Percentiles rank a stretch among this genome's conserved stretches.
phyloP scores from a whole-genome alignment of 2,888 invertebrate genomes.

The Brachynemurus nebulosus region DNA sequence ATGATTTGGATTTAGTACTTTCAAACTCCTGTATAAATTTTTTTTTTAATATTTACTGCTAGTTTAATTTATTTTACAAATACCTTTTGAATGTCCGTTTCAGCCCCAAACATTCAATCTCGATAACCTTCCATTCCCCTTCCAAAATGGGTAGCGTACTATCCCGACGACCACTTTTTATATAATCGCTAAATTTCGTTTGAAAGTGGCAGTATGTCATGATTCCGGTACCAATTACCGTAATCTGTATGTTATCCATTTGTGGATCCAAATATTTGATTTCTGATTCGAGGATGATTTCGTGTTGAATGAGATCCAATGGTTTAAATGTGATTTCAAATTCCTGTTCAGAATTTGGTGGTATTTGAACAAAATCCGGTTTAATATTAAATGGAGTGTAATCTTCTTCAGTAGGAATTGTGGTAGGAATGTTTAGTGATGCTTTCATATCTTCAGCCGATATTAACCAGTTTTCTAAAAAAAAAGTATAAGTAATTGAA shows the following conservation, averaged over 20 bases:
- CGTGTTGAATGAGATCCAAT: conserved; percentile 37
- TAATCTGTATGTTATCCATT: conserved; percentile 23
- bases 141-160: conserved; percentile 30
- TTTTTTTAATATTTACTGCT: too few species aligned
- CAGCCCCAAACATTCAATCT: conserved; percentile 52
- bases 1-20: conserved; percentile 2
- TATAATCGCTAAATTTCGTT: conserved; percentile 48
- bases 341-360: conserved; percentile 29
- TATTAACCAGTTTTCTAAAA: neutral
- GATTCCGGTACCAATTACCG: conserved; percentile 42
- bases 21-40: too few species aligned
- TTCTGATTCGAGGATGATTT: conserved; percentile 38
- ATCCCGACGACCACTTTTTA: conserved; percentile 35
- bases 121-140: conserved; percentile 40
- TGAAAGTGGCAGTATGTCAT: conserved; percentile 59
- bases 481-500: conserved; percentile 10
- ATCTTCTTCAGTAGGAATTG: conserved; percentile 4
- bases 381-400: conserved; percentile 37
- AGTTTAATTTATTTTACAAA: too few species aligned
- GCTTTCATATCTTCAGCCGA: neutral
- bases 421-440: neutral
- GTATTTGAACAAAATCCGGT: conserved; percentile 34
- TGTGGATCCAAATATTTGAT: conserved; percentile 39
- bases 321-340: conserved; percentile 43
- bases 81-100: too few species aligned